These are phyloP conservation scores for Orthosia cruda DNA, from an alignment of 2,888 invertebrate genomes.

Conservation along the genomic window DNA sequence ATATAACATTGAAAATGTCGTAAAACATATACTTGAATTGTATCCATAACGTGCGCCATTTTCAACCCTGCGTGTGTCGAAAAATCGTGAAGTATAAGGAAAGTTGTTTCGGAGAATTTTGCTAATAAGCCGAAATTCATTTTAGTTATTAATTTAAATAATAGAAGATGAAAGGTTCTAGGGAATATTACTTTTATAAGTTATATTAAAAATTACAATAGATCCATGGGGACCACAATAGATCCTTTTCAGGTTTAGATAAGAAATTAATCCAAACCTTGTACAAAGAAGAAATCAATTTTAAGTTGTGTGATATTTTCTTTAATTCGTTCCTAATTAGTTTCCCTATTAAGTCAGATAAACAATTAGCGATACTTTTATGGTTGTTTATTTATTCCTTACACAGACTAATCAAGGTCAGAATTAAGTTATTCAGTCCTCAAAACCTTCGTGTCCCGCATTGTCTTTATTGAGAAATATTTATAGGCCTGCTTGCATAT, in stretches of 20 bases:
- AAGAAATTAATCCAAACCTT: neutral
- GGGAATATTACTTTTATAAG: neutral
- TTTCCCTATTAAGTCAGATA: neutral
- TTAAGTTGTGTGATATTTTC: neutral
- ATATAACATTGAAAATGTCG: neutral
- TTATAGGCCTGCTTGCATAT: slow-evolving; percentile 46
- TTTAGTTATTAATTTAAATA: neutral
- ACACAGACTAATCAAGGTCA: slow-evolving; percentile 15
- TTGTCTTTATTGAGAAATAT: slow-evolving; percentile 51
- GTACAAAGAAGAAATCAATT: neutral
- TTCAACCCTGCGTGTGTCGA: slow-evolving; percentile 21
- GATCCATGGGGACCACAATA: too few relatives aligned
- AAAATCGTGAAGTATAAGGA: slow-evolving; percentile 16
- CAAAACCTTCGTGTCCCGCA: slow-evolving; percentile 31
- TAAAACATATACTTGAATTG: slow-evolving; percentile 9
- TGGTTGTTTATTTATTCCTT: slow-evolving; percentile 33
- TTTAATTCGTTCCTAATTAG: neutral
- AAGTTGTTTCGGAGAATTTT: slow-evolving; percentile 4
- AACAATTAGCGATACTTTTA: neutral
- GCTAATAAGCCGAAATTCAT: neutral
- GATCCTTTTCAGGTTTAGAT: too few relatives aligned
- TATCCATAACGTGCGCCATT: neutral
- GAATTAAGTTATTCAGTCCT: slow-evolving; percentile 38
- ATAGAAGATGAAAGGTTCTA: neutral
- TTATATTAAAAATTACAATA: too few relatives aligned